These are phyloP conservation scores for Protophormia terraenovae DNA, from an alignment of 2,888 invertebrate genomes.

Conservation along the genomic window DNA sequence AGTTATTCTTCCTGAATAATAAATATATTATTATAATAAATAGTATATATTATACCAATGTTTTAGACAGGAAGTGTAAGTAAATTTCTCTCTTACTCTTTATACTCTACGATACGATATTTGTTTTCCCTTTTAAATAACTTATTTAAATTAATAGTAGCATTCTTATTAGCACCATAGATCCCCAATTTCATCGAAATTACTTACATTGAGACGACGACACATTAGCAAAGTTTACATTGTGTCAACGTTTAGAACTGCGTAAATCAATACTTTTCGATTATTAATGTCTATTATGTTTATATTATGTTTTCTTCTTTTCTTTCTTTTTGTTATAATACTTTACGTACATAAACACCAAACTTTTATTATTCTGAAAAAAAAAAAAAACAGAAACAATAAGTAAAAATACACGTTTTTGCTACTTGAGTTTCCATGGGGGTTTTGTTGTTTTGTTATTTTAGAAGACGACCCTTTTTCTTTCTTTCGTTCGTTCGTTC, in stretches of 20 bases:
- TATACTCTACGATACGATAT: background rate
- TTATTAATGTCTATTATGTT: conserved; percentile 27
- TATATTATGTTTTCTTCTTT: no score
- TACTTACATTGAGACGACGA: no score
- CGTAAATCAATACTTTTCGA: conserved; percentile 45
- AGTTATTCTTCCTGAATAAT: conserved; percentile 29
- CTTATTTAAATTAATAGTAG: conserved; percentile 11
- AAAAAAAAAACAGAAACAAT: background rate
- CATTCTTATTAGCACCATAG: conserved; percentile 17
- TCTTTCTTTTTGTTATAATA: conserved; percentile 42
- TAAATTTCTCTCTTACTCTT: background rate
- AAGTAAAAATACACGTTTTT: conserved; percentile 11
- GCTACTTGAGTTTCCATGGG: conserved; percentile 46
- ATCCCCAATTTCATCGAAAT: background rate
- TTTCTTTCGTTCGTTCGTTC: no score
- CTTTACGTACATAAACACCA: background rate
- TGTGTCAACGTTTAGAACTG: conserved; percentile 19
- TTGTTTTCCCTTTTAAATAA: no score
- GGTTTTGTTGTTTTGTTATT: conserved; percentile 39
- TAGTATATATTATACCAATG: no score
- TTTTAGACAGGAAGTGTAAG: conserved; percentile 44
- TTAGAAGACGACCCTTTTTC: conserved; percentile 40
- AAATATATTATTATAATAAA: no score
- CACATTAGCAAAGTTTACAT: conserved; percentile 33
- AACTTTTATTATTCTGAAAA: background rate